phyloP scores from a whole-genome alignment of 23 tunicate genomes.

The Botrylloides violaceus region DNA sequence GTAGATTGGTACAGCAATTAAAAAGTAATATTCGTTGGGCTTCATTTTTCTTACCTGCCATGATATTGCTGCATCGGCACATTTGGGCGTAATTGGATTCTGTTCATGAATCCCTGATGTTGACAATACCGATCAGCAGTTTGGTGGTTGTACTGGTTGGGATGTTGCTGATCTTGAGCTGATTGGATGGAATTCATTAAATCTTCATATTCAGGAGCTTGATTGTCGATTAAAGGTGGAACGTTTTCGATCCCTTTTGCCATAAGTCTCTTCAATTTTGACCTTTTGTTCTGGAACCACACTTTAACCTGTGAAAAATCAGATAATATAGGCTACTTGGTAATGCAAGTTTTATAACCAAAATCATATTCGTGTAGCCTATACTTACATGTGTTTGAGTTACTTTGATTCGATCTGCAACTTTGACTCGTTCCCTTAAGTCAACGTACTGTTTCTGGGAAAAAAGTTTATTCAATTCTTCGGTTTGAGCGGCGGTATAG shows the following conservation, averaged over 20 bases:
- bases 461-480: slow-evolving; percentile 52
- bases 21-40: too few species aligned
- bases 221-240: slow-evolving; percentile 52
- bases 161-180: too few species aligned
- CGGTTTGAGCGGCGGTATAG: slow-evolving; percentile 51
- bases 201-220: slow-evolving; percentile 49
- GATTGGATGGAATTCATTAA: too few species aligned
- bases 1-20: too few species aligned
- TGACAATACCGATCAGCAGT: too few species aligned
- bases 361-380: too few species aligned
- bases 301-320: slow-evolving; percentile 40
- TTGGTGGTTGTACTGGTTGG: too few species aligned
- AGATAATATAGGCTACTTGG: not conserved
- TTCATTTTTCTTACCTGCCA: too few species aligned
- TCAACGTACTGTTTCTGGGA: slow-evolving; percentile 58
- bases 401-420: slow-evolving; percentile 55
- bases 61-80: too few species aligned
- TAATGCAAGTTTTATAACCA: too few species aligned
- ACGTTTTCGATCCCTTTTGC: slow-evolving; percentile 36
- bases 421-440: slow-evolving; percentile 53
- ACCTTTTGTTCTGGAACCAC: slow-evolving; percentile 74
- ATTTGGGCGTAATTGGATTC: too few species aligned
- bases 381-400: slow-evolving; percentile 84
- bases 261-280: slow-evolving; percentile 58
- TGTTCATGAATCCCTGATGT: too few species aligned